These are phyloP conservation scores for Dreissena rostriformis DNA, from an alignment of 1,140 invertebrate genomes.

Conservation along the genomic window DNA sequence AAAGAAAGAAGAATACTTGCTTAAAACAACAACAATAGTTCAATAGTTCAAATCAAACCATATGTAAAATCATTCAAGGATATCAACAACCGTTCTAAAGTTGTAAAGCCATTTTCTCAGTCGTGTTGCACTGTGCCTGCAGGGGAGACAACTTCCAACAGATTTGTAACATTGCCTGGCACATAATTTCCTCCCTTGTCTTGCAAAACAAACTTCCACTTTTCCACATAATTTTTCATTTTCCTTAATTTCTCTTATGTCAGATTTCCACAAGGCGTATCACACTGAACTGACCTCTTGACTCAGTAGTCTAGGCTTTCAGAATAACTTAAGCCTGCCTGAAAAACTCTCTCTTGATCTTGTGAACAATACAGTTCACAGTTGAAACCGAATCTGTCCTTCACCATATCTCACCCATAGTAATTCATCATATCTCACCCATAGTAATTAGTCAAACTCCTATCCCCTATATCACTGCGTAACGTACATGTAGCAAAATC, in stretches of 20 bases:
- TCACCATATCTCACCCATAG: slow-evolving; percentile 29
- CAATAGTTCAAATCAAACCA: no score
- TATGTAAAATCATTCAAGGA: no score
- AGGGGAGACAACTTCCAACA: no score
- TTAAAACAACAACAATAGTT: no score
- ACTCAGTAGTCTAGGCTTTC: neutral
- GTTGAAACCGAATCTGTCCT: neutral
- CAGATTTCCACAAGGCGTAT: neutral
- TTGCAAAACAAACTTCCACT: no score
- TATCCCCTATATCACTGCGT: slow-evolving; percentile 55
- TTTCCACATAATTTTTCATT: neutral
- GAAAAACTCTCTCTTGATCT: neutral
- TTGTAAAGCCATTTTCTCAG: neutral
- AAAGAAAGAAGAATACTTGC: no score
- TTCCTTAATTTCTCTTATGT: neutral
- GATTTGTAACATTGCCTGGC: no score
- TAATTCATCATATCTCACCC: slow-evolving; percentile 51
- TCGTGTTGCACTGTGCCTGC: neutral
- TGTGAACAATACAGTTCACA: neutral
- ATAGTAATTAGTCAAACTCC: slow-evolving; percentile 57
- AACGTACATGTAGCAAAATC: slow-evolving; percentile 57
- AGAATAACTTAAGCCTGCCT: neutral
- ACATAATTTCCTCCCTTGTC: no score
- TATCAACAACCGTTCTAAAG: no score
- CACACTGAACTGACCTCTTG: neutral